Percentiles rank a stretch among this genome's conserved stretches.
Evolutionary conservation across 2,888 invertebrate genomes (phyloP).

Genomic region (Eumerus sabulonum): DNA sequence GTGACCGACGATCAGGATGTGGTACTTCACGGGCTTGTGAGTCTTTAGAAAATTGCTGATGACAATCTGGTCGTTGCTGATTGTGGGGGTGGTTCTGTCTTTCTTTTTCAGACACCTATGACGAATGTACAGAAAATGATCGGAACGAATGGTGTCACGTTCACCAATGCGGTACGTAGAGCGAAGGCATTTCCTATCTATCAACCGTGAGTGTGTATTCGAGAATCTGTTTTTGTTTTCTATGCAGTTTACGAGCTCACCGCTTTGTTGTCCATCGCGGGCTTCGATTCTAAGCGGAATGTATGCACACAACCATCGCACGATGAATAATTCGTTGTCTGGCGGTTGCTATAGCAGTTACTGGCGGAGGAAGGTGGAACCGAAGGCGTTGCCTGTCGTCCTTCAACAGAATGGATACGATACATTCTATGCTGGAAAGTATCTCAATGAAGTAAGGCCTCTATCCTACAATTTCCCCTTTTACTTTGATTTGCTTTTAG

Average conservation of each 20-base stretch:
- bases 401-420: constrained; percentile 85
- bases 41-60: constrained; percentile 72
- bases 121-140: constrained; percentile 82
- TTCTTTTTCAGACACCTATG: constrained; percentile 83
- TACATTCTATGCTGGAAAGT: constrained; percentile 96
- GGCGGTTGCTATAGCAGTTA: constrained; percentile 87
- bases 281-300: constrained; percentile 90
- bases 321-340: constrained; percentile 86
- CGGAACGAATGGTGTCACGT: constrained; percentile 84
- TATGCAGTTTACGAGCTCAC: constrained; percentile 88
- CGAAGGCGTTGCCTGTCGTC: constrained; percentile 84
- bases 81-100: neutral
- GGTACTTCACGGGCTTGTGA: constrained; percentile 87
- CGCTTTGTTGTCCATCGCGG: constrained; percentile 95
- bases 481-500: constrained; percentile 32
- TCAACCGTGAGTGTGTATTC: neutral
- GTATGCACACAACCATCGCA: constrained; percentile 90
- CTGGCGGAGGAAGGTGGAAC: constrained; percentile 86
- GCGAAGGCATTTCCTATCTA: neutral
- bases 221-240: neutral
- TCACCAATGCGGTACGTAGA: constrained; percentile 88
- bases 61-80: no score
- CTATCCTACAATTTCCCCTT: neutral
- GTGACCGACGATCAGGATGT: constrained; percentile 93
- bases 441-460: constrained; percentile 88